Evolutionary conservation across 1,140 invertebrate species (phyloP).

Genomic region (Oryctes rhinoceros): DNA sequence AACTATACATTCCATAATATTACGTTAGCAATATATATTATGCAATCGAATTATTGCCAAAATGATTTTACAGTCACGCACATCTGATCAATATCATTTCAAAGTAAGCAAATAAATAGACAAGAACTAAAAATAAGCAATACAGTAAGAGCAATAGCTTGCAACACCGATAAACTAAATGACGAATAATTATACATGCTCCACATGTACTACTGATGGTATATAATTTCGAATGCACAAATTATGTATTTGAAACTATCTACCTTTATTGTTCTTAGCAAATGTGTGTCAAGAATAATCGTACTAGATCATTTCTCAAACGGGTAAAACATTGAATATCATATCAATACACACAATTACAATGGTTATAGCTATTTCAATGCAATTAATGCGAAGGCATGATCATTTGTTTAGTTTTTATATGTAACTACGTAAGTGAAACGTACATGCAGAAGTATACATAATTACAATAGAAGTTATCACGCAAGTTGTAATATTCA

Average conservation of each 20-base stretch:
- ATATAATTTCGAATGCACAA: conserved; percentile 8
- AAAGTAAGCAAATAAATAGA: too few relatives aligned
- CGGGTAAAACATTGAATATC: not conserved
- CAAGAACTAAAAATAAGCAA: too few relatives aligned
- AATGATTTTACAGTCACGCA: too few relatives aligned
- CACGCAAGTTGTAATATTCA: too few relatives aligned
- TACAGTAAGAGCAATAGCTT: too few relatives aligned
- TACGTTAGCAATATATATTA: too few relatives aligned
- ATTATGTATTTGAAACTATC: not conserved
- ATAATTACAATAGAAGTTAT: not conserved
- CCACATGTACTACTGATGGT: not conserved
- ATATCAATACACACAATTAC: not conserved
- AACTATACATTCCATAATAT: too few relatives aligned
- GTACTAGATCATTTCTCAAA: not conserved
- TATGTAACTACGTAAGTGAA: not conserved
- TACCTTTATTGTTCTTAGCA: not conserved
- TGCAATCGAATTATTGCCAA: too few relatives aligned
- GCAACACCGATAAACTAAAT: too few relatives aligned
- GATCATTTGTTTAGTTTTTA: not conserved
- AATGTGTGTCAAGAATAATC: not conserved
- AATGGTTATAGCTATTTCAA: not conserved
- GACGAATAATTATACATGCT: not conserved
- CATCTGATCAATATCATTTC: too few relatives aligned
- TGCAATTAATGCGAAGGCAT: not conserved
- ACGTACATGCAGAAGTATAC: not conserved